A percentile compares a stretch with the other conserved stretches of the same genome.
phyloP scores from a whole-genome alignment of 2,113 vertebrate species.

The Alouatta palliata region DNA sequence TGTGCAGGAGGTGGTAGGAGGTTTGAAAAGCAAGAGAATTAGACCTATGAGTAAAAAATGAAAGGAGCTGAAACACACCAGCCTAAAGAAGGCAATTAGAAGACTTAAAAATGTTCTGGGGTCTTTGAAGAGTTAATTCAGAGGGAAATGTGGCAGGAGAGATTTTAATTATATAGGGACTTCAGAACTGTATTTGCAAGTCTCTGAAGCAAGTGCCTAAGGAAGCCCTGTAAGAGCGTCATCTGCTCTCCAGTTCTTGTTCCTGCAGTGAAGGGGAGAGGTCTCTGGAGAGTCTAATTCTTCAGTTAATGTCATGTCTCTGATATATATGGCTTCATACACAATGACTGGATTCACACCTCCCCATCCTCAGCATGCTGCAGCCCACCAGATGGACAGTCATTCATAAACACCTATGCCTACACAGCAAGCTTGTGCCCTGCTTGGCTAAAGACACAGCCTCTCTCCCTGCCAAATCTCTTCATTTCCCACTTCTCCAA shows the following conservation, averaged over 20 bases:
- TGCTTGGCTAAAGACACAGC: neutral
- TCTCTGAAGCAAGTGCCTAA: neutral
- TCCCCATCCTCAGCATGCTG: neutral
- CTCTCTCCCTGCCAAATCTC: neutral
- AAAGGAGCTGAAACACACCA: neutral
- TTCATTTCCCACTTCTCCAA: neutral
- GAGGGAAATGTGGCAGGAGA: neutral
- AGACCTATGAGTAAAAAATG: neutral
- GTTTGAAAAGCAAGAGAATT: conserved; percentile 31
- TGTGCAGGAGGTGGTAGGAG: neutral
- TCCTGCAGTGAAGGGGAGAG: neutral
- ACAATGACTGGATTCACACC: neutral
- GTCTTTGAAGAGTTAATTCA: conserved; percentile 10
- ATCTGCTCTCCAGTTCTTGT: neutral
- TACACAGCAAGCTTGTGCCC: neutral
- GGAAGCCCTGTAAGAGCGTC: neutral
- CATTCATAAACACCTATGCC: neutral
- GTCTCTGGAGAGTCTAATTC: neutral
- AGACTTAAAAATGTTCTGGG: neutral
- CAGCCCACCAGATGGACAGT: neutral
- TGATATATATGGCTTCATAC: neutral
- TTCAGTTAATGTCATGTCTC: neutral
- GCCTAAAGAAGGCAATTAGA: neutral
- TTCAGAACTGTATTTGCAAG: neutral
- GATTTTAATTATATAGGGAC: neutral